Evolutionary conservation across 2,113 vertebrate genomes (phyloP).

Genomic region (Cnemophilus loriae): DNA sequence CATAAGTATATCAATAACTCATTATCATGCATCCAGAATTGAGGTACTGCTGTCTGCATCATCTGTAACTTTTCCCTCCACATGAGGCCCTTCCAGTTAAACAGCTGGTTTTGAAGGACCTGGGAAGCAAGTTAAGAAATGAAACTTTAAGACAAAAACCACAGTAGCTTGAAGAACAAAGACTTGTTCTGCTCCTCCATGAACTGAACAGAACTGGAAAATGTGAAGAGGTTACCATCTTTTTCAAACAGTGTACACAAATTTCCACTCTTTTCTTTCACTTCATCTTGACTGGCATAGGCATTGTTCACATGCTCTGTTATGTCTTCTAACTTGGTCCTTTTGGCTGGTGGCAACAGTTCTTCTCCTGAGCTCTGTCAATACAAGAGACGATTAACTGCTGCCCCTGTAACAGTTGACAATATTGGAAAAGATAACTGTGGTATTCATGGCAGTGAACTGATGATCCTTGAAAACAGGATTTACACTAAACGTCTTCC

Average conservation of each 20-base stretch:
- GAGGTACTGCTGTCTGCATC: not conserved
- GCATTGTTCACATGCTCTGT: slow-evolving; percentile 21
- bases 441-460: not conserved
- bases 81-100: not conserved
- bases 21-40: not conserved
- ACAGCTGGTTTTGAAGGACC: not conserved
- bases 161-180: not conserved
- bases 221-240: slow-evolving; percentile 52
- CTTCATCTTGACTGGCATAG: slow-evolving; percentile 63
- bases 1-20: not conserved
- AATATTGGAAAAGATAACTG: not conserved
- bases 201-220: not conserved
- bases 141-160: not conserved
- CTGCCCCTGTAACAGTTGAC: not conserved
- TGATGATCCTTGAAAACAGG: not conserved
- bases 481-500: not conserved
- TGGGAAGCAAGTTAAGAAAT: not conserved
- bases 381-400: slow-evolving; percentile 17
- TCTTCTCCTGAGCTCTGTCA: slow-evolving; percentile 50
- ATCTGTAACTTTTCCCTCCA: not conserved
- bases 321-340: slow-evolving; percentile 75
- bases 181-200: not conserved
- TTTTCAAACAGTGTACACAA: not conserved
- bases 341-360: slow-evolving; percentile 74
- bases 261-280: slow-evolving; percentile 20